Conservation (phyloP, 2,113 vertebrate genomes). For the Brachyhypopomus occidentalis region DNA sequence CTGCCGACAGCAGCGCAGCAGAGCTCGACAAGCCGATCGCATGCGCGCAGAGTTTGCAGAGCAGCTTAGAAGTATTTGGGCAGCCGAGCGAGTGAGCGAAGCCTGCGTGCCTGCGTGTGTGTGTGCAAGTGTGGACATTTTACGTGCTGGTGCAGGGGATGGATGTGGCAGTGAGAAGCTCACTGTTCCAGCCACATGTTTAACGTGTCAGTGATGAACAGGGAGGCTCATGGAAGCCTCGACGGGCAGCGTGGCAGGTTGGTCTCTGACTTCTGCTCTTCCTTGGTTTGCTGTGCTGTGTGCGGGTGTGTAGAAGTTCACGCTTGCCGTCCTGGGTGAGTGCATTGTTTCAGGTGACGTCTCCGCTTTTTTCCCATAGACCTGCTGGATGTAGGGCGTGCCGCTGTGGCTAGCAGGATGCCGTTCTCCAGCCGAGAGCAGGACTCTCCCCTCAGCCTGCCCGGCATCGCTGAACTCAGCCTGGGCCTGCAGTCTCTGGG, state of each 20-base stretch:
- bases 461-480: conserved; percentile 88
- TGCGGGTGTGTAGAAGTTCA: background rate
- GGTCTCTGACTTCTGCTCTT: conserved; percentile 18
- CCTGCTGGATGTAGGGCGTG: conserved; percentile 83
- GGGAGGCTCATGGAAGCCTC: conserved; percentile 85
- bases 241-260: conserved; percentile 60
- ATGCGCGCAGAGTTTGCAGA: conserved; percentile 21
- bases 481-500: conserved; percentile 94
- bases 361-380: conserved; percentile 63
- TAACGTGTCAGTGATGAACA: conserved; percentile 93
- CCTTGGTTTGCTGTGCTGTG: conserved; percentile 62
- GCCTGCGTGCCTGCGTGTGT: background rate
- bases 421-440: conserved; percentile 75
- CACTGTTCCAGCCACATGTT: conserved; percentile 96
- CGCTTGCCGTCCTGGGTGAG: background rate
- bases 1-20: conserved; percentile 21
- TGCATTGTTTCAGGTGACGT: conserved; percentile 2
- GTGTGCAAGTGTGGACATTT: conserved; percentile 28
- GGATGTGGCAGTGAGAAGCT: conserved; percentile 78
- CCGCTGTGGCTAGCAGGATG: conserved; percentile 67
- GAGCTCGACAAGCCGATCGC: conserved; percentile 18
- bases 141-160: conserved; percentile 67
- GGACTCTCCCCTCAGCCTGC: conserved; percentile 84
- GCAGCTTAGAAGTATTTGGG: conserved; percentile 8
- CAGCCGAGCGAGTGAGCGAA: background rate